A percentile compares a stretch with the other conserved stretches of the same genome.
phyloP scores from a whole-genome alignment of 2,888 invertebrate species.

The Cantharis rustica region DNA sequence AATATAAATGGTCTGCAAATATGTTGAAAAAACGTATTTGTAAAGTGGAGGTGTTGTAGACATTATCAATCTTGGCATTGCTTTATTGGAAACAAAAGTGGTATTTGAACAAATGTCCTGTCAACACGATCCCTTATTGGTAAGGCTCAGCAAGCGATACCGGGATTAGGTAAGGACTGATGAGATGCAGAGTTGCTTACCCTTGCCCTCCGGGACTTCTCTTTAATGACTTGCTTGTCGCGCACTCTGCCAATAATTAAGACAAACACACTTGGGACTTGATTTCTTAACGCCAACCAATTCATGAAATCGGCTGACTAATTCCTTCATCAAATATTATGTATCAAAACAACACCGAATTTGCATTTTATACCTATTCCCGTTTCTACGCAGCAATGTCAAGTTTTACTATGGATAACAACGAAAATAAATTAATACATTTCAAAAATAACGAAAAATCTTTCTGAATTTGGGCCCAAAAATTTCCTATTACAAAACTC shows the following conservation, averaged over 20 bases:
- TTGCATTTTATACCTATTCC: slow-evolving; percentile 11
- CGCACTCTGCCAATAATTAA: slow-evolving; percentile 56
- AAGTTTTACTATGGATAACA: not conserved
- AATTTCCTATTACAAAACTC: no score
- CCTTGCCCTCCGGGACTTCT: slow-evolving; percentile 51
- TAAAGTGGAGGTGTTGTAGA: slow-evolving; percentile 9
- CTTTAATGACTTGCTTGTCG: slow-evolving; percentile 58
- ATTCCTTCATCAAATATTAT: slow-evolving; percentile 25
- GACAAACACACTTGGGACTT: slow-evolving; percentile 56
- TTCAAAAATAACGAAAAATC: no score
- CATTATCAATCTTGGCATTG: slow-evolving; percentile 38
- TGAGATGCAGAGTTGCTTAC: slow-evolving; percentile 53
- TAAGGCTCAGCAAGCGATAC: slow-evolving; percentile 40
- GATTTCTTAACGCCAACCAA: slow-evolving; percentile 30
- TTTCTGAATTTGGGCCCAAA: no score
- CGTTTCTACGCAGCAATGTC: not conserved
- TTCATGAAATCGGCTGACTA: slow-evolving; percentile 36
- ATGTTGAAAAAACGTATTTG: slow-evolving; percentile 9
- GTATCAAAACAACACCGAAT: slow-evolving; percentile 28
- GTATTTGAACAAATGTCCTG: slow-evolving; percentile 54
- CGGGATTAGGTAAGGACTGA: slow-evolving; percentile 53
- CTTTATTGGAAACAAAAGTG: slow-evolving; percentile 42
- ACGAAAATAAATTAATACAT: not conserved
- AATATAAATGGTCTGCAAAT: not conserved
- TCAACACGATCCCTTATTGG: slow-evolving; percentile 53